Conservation (phyloP, 2,888 invertebrate genomes). For the Plagodis dolabraria region DNA sequence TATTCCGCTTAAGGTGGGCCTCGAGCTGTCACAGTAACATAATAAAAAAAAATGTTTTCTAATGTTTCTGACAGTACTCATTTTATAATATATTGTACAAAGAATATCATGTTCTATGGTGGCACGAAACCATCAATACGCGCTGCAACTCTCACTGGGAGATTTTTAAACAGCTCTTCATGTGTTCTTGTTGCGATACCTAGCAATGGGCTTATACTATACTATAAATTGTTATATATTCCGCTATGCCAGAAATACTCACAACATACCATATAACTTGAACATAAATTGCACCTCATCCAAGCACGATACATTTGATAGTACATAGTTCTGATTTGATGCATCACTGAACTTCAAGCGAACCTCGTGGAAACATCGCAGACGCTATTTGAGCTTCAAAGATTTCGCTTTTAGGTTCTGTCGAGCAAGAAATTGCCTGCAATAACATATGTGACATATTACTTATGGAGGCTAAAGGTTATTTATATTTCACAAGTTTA, state of each 20-base stretch:
- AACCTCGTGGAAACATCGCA: conserved; percentile 5
- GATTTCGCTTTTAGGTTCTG: conserved; percentile 43
- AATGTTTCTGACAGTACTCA: too few species aligned
- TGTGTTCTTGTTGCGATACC: too few species aligned
- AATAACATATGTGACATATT: conserved; percentile 37
- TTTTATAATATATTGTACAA: too few species aligned
- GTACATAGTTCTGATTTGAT: conserved; percentile 53
- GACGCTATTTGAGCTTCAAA: conserved; percentile 35
- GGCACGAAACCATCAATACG: too few species aligned
- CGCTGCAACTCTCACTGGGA: too few species aligned
- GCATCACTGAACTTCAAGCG: conserved; percentile 43
- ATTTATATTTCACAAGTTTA: conserved; percentile 25
- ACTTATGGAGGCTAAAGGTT: conserved; percentile 29
- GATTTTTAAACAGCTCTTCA: too few species aligned
- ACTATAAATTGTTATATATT: too few species aligned
- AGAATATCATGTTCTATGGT: too few species aligned
- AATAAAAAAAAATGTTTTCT: too few species aligned
- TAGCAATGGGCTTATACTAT: too few species aligned
- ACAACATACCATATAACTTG: not conserved
- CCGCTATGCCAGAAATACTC: not conserved
- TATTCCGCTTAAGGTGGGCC: too few species aligned
- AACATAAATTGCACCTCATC: not conserved
- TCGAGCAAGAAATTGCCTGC: conserved; percentile 55
- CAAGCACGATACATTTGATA: not conserved
- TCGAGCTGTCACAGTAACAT: too few species aligned